phyloP scores from a whole-genome alignment of 2,888 invertebrate genomes.

The Tuta absoluta region DNA sequence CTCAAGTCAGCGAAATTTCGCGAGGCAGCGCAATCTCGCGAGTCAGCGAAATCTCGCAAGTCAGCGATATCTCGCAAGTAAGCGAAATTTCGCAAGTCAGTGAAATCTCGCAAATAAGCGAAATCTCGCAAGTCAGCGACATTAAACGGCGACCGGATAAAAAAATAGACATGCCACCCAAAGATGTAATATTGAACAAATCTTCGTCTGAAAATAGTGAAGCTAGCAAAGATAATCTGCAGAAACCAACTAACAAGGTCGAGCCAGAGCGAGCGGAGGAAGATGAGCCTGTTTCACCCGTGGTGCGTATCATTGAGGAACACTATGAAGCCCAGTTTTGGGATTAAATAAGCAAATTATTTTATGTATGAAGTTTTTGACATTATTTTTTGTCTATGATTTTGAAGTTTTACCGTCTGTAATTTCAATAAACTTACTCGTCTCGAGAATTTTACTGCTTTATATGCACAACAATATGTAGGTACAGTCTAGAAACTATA shows the following conservation, averaged over 20 bases:
- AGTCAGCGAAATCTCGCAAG: not conserved
- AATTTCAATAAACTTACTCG: no score
- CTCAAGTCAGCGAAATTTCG: not conserved
- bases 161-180: no score
- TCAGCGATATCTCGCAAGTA: not conserved
- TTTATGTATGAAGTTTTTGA: not conserved
- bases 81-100: not conserved
- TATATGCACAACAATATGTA: no score
- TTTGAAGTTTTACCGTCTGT: not conserved
- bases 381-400: no score
- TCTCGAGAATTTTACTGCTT: no score
- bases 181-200: not conserved
- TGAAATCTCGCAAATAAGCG: no score
- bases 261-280: not conserved
- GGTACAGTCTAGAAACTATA: no score
- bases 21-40: not conserved
- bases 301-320: slow-evolving; percentile 1
- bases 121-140: not conserved
- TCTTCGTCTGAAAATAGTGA: not conserved
- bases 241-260: not conserved
- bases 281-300: not conserved
- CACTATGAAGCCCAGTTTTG: slow-evolving; percentile 4
- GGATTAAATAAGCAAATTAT: slow-evolving; percentile 2
- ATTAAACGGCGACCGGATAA: not conserved
- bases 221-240: not conserved